phyloP scores from a whole-genome alignment of 1,140 invertebrate species.

The Holotrichia oblita region DNA sequence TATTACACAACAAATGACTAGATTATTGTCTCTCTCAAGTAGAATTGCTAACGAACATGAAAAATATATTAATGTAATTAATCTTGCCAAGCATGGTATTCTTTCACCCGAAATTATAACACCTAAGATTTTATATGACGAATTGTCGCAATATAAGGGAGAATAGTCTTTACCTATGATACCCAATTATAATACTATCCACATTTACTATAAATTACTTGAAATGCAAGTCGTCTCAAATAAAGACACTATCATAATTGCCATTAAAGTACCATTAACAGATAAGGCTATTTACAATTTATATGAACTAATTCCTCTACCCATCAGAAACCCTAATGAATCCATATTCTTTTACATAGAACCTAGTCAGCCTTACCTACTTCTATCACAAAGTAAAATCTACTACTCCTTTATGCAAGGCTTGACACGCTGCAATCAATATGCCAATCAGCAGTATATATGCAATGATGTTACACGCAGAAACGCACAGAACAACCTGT shows the following conservation, averaged over 20 bases:
- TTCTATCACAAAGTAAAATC: neutral
- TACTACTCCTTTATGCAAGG: slow-evolving; percentile 5
- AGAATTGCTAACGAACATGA: slow-evolving; percentile 24
- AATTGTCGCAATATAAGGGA: slow-evolving; percentile 24
- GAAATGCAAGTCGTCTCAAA: neutral
- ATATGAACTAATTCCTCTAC: slow-evolving; percentile 20
- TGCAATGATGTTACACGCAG: neutral
- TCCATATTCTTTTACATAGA: slow-evolving; percentile 3
- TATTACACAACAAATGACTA: slow-evolving; percentile 31
- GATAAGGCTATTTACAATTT: slow-evolving; percentile 5
- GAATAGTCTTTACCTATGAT: slow-evolving; percentile 12
- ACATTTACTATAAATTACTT: slow-evolving; percentile 25
- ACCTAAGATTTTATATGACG: too few species aligned
- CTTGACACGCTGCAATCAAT: neutral
- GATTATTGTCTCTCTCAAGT: neutral
- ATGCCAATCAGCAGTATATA: neutral
- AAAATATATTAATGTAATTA: slow-evolving; percentile 17
- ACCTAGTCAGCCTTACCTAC: slow-evolving; percentile 13
- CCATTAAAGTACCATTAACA: slow-evolving; percentile 1
- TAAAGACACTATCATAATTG: slow-evolving; percentile 3
- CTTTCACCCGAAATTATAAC: too few species aligned
- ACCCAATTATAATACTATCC: slow-evolving; percentile 4
- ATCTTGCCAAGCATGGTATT: neutral
- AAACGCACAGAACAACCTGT: neutral
- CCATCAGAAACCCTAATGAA: neutral